Evolutionary conservation across 1,140 invertebrate genomes (phyloP), one percentile per base, ranked within the genome.

Genomic region (Micrasema minimum): DNA sequence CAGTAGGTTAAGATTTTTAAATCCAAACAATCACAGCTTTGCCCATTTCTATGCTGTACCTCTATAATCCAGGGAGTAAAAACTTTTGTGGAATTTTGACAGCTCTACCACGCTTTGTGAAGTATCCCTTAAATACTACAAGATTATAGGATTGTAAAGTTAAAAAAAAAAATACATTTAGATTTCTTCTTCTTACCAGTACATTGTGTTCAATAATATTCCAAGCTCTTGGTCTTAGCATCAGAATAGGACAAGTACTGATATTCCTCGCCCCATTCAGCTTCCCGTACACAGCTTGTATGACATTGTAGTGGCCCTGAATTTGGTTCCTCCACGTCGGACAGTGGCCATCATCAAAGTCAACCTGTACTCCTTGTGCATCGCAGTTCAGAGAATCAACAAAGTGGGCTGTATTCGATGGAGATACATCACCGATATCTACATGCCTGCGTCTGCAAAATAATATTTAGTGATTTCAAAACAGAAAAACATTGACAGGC

Each of bases 131-230:
- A n/a, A n/a, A n/a, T n/a, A n/a, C n/a, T n/a, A n/a, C n/a, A n/a
- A n/a, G n/a, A n/a, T n/a, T n/a, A n/a, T n/a, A n/a, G n/a, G n/a
- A n/a, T n/a, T n/a, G n/a, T n/a, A n/a, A n/a, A n/a, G n/a, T n/a
- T n/a, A n/a, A n/a, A n/a, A n/a, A n/a, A n/a, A n/a, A n/a, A n/a
- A n/a, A n/a, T n/a, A n/a, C n/a, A n/a, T n/a, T n/a, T n/a, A n/a
- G n/a, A n/a, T n/a, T n/a, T n/a, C n/a, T n/a, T 18, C 1, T 53
- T 78, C 31, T 55, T 77, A 86, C 87, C 78, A 89, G 79, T 71
- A 92, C 84, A 77, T 91, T 89, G 77, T 91, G 87, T 78, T 92
- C 91, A 43, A 87, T 84, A 85, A 92, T 89, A 80, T 92, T 91
- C 90, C 90, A 92, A 16, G 90, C 90, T 76, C 90, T 79, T 1